Base-by-base conservation (phyloP, 1,140 invertebrate species). In the Venustaconcha ellipsiformis region DNA sequence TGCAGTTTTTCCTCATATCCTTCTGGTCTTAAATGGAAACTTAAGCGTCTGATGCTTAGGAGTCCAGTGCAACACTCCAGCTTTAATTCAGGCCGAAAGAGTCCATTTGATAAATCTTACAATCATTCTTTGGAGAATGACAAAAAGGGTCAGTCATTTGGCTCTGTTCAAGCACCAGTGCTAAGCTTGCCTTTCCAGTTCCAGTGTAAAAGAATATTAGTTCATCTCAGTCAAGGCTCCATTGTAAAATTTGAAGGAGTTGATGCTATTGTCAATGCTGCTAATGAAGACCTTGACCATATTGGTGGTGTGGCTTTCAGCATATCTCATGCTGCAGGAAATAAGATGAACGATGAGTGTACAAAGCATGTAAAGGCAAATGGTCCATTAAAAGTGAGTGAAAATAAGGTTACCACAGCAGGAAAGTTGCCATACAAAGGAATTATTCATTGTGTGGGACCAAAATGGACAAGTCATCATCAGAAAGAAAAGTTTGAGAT, bases 201-300 rank as follows among this genome's bases (percentile, higher is more conserved):
- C 30, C 30, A 37, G 5, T 37, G 30, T 37, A 37, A 37, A 37
- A 37, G 30, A 37, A 37, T 37, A 2, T 37, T 37, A 37, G 30
- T 37, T 37, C 30, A 37, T 37, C 30, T 37, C 30, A 37, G 30
- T 37, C 30, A 2, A 37, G 30, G 30, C 5, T 74, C 72, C 11
- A 74, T 74, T 14, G 68, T 48, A 56, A 67, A 74, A 55, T 20
- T 68, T 1, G 62, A 62, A 68, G 57, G 37, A 12, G 68, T 80
- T 0, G 82, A 82, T 59, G 80, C 72, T 23, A 76, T 84, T 66
- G 79, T 80, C 18, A 84, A 84, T 74, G 78, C 80, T 55, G 81
- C 82, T 17, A 82, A 84, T 72, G 74, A 71, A 14, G 15, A 56
- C 0, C 56, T 84, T 12, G 48, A 55, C n/a, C 78, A 84, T 65